Base-by-base conservation (phyloP, 2,113 vertebrate genomes). In the Solea solea region DNA sequence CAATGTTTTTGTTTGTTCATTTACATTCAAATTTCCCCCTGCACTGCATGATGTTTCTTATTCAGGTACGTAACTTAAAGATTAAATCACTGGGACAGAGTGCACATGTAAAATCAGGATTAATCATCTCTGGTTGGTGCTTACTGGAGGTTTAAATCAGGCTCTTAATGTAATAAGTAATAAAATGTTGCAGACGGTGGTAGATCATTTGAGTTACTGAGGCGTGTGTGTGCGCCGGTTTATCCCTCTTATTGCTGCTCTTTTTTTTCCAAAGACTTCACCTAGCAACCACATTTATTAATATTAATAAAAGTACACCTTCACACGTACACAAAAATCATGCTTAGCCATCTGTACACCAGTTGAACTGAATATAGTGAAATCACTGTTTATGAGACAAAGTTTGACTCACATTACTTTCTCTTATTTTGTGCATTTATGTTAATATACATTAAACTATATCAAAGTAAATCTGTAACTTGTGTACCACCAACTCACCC, bases 151-250 rank as follows among this genome's bases (percentile, higher is more conserved):
- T 70, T 48, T 70, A 67, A 64, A 68, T 74, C 62, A 64, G 46
- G 39, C 8, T 14, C 52, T 53, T 79, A 73, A 76, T 70, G 40
- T 62, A 76, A 64, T 68, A 60, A 72, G 62, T 57, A 56, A 70
- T 75, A 60, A 58, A 56, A 76, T 16, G 42, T 59, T 52, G 56
- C 52, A 59, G 45, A 48, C 45, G 5, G 44, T 34, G 39, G 41
- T 69, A 59, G 21, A 78, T 83, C 54, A 75, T 78, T 70, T 66
- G 60, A 73, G 66, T 70, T 68, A 74, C 49, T 62, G 44, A 73
- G 50, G 48, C 64, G 73, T 76, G 56, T 64, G 27, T 49, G 50
- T 41, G 21, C 21, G 21, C 21, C 21, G 67, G 64, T 79, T 82
- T 59, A 68, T 84, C 69, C 70, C 51, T 58, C 71, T 80, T 74